phyloP scores from a whole-genome alignment of 2,888 invertebrate species.

The Leptopilina myrica region DNA sequence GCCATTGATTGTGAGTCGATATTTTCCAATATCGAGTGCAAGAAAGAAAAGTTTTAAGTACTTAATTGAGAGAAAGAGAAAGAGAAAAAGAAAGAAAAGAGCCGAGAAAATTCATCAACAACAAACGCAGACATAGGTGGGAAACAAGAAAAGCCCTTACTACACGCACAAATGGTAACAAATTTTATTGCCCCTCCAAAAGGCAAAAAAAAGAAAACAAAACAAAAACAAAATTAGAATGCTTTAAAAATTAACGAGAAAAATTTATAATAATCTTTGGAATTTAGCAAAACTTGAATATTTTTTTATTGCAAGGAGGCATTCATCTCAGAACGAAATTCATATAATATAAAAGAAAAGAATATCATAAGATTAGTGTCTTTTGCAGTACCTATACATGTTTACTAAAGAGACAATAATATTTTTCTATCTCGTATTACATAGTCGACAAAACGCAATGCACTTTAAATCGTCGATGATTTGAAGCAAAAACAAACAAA shows the following conservation, averaged over 20 bases:
- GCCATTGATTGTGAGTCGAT: conserved; percentile 49
- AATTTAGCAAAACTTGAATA: neutral
- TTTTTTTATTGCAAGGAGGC: neutral
- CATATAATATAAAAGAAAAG: neutral
- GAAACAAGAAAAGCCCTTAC: conserved; percentile 47
- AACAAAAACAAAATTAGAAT: neutral
- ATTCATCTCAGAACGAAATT: conserved; percentile 35
- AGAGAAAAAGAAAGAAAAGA: conserved; percentile 27
- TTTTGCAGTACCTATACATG: conserved; percentile 11
- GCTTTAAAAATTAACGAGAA: conserved; percentile 1
- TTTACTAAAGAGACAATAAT: conserved; percentile 39
- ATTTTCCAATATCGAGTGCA: conserved; percentile 55
- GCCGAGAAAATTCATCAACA: conserved; percentile 47
- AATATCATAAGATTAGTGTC: conserved; percentile 27
- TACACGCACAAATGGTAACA: conserved; percentile 49
- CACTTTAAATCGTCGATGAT: neutral
- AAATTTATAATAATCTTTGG: neutral
- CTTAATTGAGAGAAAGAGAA: conserved; percentile 45
- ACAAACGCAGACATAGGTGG: neutral
- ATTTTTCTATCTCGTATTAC: conserved; percentile 34
- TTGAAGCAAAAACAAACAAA: neutral
- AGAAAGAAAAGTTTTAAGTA: conserved; percentile 55
- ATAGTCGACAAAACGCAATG: conserved; percentile 26
- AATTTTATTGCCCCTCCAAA: conserved; percentile 2
- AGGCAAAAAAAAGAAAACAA: neutral